Conservation (phyloP, 2,113 vertebrate genomes). For the Protomyctophum bolini region DNA sequence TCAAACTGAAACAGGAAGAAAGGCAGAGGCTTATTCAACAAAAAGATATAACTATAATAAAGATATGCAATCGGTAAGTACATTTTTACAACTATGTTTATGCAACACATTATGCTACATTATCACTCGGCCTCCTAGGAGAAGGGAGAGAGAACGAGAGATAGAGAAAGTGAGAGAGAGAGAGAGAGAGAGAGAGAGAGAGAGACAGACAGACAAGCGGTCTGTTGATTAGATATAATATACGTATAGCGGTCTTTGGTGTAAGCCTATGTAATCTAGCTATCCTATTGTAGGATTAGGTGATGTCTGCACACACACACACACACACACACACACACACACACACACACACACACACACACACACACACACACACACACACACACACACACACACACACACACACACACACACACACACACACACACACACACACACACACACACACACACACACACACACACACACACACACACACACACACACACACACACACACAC, state of each 20-base stretch:
- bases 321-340: too few species aligned
- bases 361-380: too few species aligned
- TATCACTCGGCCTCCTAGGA: neutral
- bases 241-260: constrained; percentile 14
- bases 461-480: neutral
- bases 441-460: constrained; percentile 16
- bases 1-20: neutral
- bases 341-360: neutral
- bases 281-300: constrained; percentile 46
- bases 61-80: too few species aligned
- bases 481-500: neutral
- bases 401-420: neutral
- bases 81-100: too few species aligned
- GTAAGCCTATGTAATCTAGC: constrained; percentile 53
- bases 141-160: constrained; percentile 7
- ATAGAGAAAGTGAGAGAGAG: neutral
- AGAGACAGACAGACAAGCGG: constrained; percentile 16
- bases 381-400: neutral
- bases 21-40: neutral
- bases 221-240: constrained; percentile 41
- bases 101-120: too few species aligned
- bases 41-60: too few species aligned
- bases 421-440: constrained; percentile 7
- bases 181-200: neutral
- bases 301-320: constrained; percentile 17